A percentile compares a stretch with the other conserved stretches of the same genome.
These are phyloP conservation scores for Argyrosomus japonicus DNA, from an alignment of 2,113 vertebrate genomes.

Conservation along the genomic window DNA sequence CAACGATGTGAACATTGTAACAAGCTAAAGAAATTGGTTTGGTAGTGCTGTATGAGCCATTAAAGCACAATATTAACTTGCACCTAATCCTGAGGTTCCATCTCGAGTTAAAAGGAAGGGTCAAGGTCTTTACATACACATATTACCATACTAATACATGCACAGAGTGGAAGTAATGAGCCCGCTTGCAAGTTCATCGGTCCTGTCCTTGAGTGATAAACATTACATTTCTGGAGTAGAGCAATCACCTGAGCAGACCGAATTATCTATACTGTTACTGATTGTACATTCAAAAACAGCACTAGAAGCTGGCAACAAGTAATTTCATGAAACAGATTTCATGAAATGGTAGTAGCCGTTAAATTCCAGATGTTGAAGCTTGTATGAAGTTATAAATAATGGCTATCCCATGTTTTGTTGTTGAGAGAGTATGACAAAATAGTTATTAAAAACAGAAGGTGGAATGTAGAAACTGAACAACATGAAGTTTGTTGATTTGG, in stretches of 20 bases:
- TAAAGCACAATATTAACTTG: neutral
- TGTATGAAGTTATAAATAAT: neutral
- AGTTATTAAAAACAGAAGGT: slow-evolving; percentile 3
- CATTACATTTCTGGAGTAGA: neutral
- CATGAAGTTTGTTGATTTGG: neutral
- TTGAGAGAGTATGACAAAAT: neutral
- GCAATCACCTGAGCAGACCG: neutral
- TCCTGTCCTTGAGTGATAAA: neutral
- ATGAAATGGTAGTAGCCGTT: neutral
- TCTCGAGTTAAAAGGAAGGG: neutral
- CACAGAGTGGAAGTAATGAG: neutral
- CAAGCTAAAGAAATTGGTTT: neutral
- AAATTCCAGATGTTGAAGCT: neutral
- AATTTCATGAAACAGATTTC: neutral
- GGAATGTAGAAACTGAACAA: neutral
- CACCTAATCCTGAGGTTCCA: neutral
- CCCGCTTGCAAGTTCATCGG: neutral
- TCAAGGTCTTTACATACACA: neutral
- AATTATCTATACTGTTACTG: neutral
- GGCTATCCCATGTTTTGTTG: neutral
- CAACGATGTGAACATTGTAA: neutral
- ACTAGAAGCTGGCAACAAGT: neutral
- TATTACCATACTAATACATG: neutral
- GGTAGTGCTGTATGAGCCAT: neutral
- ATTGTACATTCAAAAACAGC: neutral